phyloP scores from a whole-genome alignment of 2,797 vertebrate species.

The Phylloscopus collybita region DNA sequence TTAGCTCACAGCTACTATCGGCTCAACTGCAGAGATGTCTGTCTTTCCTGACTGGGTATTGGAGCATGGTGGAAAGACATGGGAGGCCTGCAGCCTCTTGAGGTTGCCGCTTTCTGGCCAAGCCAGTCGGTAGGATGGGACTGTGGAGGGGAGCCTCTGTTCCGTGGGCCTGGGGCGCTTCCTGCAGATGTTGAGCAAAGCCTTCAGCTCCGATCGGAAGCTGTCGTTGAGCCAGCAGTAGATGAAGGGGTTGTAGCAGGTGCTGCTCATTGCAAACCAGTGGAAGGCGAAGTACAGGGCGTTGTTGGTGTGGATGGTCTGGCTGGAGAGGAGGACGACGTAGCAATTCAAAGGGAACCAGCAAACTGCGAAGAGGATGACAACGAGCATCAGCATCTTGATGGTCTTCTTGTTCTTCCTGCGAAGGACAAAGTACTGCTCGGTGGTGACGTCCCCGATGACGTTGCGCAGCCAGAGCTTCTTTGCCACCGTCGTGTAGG shows the following conservation, averaged over 20 bases:
- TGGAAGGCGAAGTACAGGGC: constrained; percentile 80
- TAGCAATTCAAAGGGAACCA: constrained; percentile 85
- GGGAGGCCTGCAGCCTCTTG: constrained; percentile 70
- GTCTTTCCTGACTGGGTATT: constrained; percentile 81
- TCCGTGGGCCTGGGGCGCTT: constrained; percentile 55
- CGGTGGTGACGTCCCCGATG: constrained; percentile 88
- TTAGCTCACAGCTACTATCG: constrained; percentile 82
- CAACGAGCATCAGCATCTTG: constrained; percentile 82
- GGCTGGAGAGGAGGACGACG: constrained; percentile 79
- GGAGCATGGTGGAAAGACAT: constrained; percentile 73
- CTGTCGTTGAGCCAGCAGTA: constrained; percentile 84
- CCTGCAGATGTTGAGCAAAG: constrained; percentile 83
- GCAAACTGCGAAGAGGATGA: constrained; percentile 79
- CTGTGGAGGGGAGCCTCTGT: constrained; percentile 49
- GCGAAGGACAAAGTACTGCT: constrained; percentile 86
- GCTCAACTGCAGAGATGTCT: constrained; percentile 86
- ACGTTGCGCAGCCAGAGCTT: constrained; percentile 88
- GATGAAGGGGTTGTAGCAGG: constrained; percentile 83
- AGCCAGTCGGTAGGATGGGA: constrained; percentile 76
- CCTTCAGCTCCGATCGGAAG: constrained; percentile 81
- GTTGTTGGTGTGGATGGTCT: constrained; percentile 76
- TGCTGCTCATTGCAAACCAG: constrained; percentile 83
- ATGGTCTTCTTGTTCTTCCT: constrained; percentile 80
- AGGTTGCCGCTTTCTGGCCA: constrained; percentile 80
- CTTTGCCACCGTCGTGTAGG: constrained; percentile 87